These are phyloP conservation scores for Scolopax bukidnonensis DNA, from an alignment of 2,797 vertebrate genomes.

Conservation along the genomic window DNA sequence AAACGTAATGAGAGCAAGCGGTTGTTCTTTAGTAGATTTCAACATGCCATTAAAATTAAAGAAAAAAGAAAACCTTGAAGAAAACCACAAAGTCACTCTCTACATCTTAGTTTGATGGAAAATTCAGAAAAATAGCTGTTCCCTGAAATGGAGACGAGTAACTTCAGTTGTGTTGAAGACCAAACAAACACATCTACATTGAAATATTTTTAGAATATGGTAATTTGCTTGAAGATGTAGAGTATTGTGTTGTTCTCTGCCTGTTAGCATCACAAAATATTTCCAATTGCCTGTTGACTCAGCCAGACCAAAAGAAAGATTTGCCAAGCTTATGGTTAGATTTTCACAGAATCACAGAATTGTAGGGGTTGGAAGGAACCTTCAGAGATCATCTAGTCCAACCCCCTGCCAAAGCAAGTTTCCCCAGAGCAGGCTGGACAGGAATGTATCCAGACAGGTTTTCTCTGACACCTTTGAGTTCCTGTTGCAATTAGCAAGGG, in stretches of 20 bases:
- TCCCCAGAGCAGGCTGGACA: too few relatives aligned
- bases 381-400: too few relatives aligned
- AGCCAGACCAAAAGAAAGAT: neutral
- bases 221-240: neutral
- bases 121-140: neutral
- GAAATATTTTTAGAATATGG: neutral
- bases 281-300: neutral
- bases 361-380: too few relatives aligned
- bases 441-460: too few relatives aligned
- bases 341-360: neutral
- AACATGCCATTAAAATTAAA: neutral
- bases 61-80: neutral
- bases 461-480: neutral
- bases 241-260: neutral
- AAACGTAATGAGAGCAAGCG: neutral
- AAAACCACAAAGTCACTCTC: neutral
- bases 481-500: neutral
- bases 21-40: constrained; percentile 6
- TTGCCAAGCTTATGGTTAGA: neutral
- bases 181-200: neutral
- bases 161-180: neutral
- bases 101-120: neutral
- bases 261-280: neutral
- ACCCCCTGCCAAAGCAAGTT: too few relatives aligned
- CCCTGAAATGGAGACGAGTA: neutral